A percentile compares a stretch with the other conserved stretches of the same genome.
These are phyloP conservation scores for Alitta virens DNA, from an alignment of 2,888 invertebrate species.

Conservation along the genomic window DNA sequence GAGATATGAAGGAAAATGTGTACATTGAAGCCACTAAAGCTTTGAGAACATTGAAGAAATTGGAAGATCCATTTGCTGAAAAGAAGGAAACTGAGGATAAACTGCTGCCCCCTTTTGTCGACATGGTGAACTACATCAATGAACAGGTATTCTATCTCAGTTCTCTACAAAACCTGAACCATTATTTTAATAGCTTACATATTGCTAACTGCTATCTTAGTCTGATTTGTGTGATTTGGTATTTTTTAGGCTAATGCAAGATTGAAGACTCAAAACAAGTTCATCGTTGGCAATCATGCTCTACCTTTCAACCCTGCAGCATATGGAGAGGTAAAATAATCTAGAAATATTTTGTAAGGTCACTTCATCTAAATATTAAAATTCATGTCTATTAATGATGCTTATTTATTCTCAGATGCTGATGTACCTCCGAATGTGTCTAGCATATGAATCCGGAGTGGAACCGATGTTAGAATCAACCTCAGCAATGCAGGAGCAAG, in stretches of 20 bases:
- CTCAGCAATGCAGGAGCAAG: constrained; percentile 42
- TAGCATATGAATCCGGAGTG: constrained; percentile 67
- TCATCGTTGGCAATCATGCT: constrained; percentile 42
- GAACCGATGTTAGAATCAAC: constrained; percentile 44
- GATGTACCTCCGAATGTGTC: constrained; percentile 76
- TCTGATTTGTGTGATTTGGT: neutral
- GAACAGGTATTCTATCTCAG: constrained; percentile 53
- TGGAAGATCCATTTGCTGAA: neutral
- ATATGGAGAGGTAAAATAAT: constrained; percentile 68
- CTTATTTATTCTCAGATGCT: constrained; percentile 65
- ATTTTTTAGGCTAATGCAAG: constrained; percentile 36
- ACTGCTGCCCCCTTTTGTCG: constrained; percentile 67
- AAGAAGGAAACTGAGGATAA: neutral
- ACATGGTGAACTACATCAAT: constrained; percentile 72
- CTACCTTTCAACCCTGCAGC: constrained; percentile 72
- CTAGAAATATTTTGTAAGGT: neutral
- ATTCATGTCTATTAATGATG: too few species aligned
- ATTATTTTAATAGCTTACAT: too few species aligned
- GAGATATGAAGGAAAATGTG: constrained; percentile 78
- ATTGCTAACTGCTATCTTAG: too few species aligned
- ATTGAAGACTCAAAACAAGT: constrained; percentile 38
- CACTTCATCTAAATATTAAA: too few species aligned
- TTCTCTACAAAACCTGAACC: too few species aligned
- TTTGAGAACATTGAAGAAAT: constrained; percentile 66
- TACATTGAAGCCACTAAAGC: constrained; percentile 72